Evolutionary conservation across 2,113 vertebrate species (phyloP).

Genomic region (Eptesicus fuscus): DNA sequence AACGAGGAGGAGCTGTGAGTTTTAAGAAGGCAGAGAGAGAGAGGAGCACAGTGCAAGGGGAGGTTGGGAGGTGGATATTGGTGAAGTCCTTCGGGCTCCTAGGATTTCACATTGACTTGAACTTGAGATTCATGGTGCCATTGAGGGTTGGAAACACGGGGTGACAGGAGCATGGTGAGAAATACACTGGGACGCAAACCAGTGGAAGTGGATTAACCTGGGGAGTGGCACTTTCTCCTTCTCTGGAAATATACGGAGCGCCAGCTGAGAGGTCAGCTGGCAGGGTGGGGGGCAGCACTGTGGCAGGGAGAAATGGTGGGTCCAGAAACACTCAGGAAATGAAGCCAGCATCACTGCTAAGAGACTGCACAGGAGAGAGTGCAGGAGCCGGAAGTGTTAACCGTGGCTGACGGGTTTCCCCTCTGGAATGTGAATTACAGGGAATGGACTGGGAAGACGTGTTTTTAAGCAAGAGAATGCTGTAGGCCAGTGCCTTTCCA

Average conservation of each 20-base stretch:
- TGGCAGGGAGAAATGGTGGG: neutral
- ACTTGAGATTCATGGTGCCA: neutral
- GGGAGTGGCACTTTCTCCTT: neutral
- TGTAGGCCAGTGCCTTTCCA: neutral
- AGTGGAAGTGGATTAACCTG: neutral
- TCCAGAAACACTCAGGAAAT: neutral
- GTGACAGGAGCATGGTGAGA: neutral
- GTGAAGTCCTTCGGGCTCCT: neutral
- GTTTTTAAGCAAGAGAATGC: neutral
- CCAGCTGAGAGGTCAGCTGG: neutral
- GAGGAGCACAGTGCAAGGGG: neutral
- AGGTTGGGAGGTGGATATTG: neutral
- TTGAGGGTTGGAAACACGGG: neutral
- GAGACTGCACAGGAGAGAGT: rapidly evolving
- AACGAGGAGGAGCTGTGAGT: neutral
- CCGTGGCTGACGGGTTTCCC: neutral
- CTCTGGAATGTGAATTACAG: neutral
- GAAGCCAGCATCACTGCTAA: neutral
- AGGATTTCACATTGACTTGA: neutral
- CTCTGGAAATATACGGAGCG: neutral
- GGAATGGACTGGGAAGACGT: neutral
- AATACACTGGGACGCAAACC: neutral
- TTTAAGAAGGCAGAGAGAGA: neutral
- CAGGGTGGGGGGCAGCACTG: neutral
- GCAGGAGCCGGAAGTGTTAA: neutral